Evolutionary conservation across 2,888 invertebrate genomes (phyloP), one percentile per base, ranked within the genome.

Genomic region (Ryuthela nishihirai): DNA sequence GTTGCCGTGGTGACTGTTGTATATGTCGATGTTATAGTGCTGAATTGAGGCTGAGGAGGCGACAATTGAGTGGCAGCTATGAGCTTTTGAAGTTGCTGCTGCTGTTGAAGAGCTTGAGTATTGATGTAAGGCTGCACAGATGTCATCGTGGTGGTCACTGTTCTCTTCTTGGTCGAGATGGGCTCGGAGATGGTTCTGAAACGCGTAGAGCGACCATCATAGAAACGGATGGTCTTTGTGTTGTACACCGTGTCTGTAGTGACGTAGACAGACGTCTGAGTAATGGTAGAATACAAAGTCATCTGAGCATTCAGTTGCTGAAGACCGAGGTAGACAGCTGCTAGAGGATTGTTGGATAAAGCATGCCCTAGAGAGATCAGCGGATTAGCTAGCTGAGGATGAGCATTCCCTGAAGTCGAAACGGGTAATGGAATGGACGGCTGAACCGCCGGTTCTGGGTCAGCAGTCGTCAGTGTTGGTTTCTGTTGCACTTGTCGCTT

Each of bases 341-440:
- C 68, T 23, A 68, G 47, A 9, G 65, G 65, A 40, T 68, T 68
- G 26, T 68, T 65, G n/a, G 65, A 65, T 18, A 68, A 48, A 9
- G 67, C 67, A 21, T 64, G 64, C 3, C 62, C 64, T 4, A 67
- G 49, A 34, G 54, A 47, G 2, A 67, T 23, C 4, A 66, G 44
- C 1, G 67, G 67, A 38, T 67, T 67, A 20, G 62, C 48, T 3
- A 63, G 43, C 21, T 67, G 64, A 1, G 35, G 40, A 15, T 10
- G 47, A 6, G 24, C 24, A 10, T 49, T 58, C 2, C 35, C 39
- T 9, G 34, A 23, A 9, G 24, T 18, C n/a, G n/a, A n/a, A 42
- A 17, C 34, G 12, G 48, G 40, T 4, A 44, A 3, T 2, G 45
- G 12, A 26, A 49, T 48, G 10, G 54, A 45, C 7, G 54, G 45